These are phyloP conservation scores for Drosophila parthenogenetica DNA, from an alignment of 2,888 invertebrate species.

Conservation along the genomic window DNA sequence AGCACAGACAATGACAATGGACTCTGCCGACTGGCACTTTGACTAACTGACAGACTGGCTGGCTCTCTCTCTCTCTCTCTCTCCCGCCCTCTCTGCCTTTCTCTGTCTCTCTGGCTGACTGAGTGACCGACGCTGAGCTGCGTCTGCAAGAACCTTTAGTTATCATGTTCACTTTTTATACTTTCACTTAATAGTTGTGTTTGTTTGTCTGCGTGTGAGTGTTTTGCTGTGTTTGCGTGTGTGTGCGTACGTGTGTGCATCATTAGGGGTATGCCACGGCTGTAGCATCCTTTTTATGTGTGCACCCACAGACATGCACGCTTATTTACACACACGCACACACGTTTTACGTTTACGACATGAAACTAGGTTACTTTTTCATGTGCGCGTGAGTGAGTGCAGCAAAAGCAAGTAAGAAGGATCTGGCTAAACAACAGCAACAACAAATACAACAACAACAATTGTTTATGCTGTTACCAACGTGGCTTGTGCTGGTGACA, in stretches of 20 bases:
- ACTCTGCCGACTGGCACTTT: conserved; percentile 20
- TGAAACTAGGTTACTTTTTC: conserved; percentile 79
- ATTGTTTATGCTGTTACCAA: conserved; percentile 54
- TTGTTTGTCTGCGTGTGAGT: conserved; percentile 42
- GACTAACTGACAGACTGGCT: conserved; percentile 40
- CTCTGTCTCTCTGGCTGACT: conserved; percentile 25
- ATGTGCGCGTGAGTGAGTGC: conserved; percentile 68
- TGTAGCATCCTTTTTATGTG: conserved; percentile 67
- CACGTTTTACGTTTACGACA: conserved; percentile 76
- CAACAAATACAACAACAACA: conserved; percentile 34
- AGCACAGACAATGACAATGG: conserved; percentile 63
- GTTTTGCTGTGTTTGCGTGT: conserved; percentile 22
- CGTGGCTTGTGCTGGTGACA: conserved; percentile 71
- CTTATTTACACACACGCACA: conserved; percentile 42
- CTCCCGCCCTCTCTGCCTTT: conserved; percentile 30
- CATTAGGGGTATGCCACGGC: conserved; percentile 58
- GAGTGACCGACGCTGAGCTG: conserved; percentile 49
- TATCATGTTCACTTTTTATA: conserved; percentile 80
- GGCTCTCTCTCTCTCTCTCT: conserved; percentile 29
- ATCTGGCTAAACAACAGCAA: conserved; percentile 13
- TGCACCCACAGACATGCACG: conserved; percentile 55
- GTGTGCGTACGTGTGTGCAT: conserved; percentile 57
- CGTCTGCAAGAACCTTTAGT: conserved; percentile 76
- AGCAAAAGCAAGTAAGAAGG: conserved; percentile 34
- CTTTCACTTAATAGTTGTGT: conserved; percentile 81